Base-by-base conservation (phyloP, 2,888 invertebrate species). In the Cataglyphis altisquamis region DNA sequence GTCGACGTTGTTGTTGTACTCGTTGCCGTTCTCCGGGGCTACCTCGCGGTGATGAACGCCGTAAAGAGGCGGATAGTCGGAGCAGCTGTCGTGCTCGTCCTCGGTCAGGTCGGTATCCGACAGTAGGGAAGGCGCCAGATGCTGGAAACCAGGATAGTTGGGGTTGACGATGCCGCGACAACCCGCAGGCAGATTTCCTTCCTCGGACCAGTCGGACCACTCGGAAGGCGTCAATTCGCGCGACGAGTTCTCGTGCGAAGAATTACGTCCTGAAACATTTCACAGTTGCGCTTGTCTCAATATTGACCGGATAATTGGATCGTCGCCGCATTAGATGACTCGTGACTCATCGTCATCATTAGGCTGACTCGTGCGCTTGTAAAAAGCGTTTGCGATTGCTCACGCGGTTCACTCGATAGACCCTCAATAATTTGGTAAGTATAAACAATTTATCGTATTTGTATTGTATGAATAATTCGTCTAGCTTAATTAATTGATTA, bases 61-160 rank as follows among this genome's bases (percentile, higher is more conserved):
- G 91, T 96, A 95, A 86, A 95, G 95, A 78, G 95, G 95, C 94
- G 95, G 95, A 88, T 96, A 96, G 95, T 95, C 95, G 80, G 94
- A 92, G 83, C 95, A 95, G 84, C 95, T 95, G 83, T 95, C 95
- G 82, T 94, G 93, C 83, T 95, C 95, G 90, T 95, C 95, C 86
- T 95, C 95, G 1, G 95, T 95, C 86, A 95, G 93, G 87, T 95
- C 95, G 55, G 95, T 94, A 84, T 95, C 95, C 64, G 95, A 95
- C 0, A 94, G 94, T 93, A 89, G 95, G 1, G 93, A 92, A 1
- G 94, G 93, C 9, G 97, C 97, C 91, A 97, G 96, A 94, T 97
- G 97, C 94, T 98, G 97, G 94, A 98, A 98, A 82, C 98, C 97
- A 32, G 97, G 97, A 95, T 98, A 98, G 95, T 98, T 98, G 73